Evolutionary conservation across 64 coral and sea anemone genomes (phyloP), one percentile per base, ranked within the genome.

Genomic region (Pocillopora damicornis): DNA sequence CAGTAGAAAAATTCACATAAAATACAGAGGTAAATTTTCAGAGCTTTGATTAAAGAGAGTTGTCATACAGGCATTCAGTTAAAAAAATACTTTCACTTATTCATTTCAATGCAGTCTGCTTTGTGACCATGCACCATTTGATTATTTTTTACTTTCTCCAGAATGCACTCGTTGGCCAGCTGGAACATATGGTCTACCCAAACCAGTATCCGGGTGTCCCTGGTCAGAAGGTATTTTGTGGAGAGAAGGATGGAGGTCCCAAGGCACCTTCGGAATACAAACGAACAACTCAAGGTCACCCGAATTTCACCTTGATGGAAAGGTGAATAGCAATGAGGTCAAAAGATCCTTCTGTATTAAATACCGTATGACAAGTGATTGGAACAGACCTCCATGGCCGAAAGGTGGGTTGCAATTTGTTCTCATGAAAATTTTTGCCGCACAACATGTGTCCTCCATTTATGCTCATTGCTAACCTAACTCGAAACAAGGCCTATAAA

Each of bases 311-410:
- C 36, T 22, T 61, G 86, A 63, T 6, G 73, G 58, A 78, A 76
- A 35, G 35, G 76, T 58, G 15, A 18, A 79, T 36, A 23, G 9
- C 13, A 15, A 12, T 34, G 66, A 37, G 79, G 59, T 89, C 0
- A 71, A 79, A 4, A 78, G 87, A 25, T 78, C 87, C 4, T 89
- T 89, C 76, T 89, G 87, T 45, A 79, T 79, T 22, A 89, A 79
- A 78, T 38, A 13, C 37, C 37, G 18, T 20, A 78, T 11, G 16
- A 18, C 80, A 35, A 34, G 37, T 51, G 72, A 78, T 25, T 17
- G 36, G 3, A 64, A 37, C 26, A 86, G n/a, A 12, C 38, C 38
- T 22, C 10, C 20, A 3, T 86, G 83, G 83, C 83, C 83, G 12
- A 5, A 12, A 86, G 83, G 83, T 86, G 6, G 18, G 37, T 83